phyloP scores from a whole-genome alignment of 2,797 vertebrate genomes.

The Columba guinea region DNA sequence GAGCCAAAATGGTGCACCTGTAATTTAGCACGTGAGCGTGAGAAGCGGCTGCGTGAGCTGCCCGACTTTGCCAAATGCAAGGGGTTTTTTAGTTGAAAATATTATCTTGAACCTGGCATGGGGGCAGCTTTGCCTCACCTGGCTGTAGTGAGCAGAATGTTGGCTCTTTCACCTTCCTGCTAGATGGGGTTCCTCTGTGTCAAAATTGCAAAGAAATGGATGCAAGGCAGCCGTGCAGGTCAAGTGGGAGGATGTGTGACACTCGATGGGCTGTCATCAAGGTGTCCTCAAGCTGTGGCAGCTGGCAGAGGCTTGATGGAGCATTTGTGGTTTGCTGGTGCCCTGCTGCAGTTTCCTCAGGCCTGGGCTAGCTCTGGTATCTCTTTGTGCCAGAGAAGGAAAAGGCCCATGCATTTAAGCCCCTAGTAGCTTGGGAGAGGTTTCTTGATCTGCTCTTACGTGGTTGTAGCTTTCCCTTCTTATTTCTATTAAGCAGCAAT shows the following conservation, averaged over 20 bases:
- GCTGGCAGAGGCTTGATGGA: not conserved
- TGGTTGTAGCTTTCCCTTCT: not conserved
- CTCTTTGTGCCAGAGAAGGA: not conserved
- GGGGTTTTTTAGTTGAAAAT: fast-evolving
- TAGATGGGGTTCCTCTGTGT: not conserved
- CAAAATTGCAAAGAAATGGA: not conserved
- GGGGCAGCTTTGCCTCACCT: not conserved
- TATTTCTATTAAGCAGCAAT: conserved; percentile 11
- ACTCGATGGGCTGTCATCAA: not conserved
- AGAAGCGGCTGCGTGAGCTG: not conserved
- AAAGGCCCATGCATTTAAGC: not conserved
- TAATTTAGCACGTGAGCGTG: fast-evolving
- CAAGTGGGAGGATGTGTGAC: not conserved
- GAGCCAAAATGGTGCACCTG: not conserved
- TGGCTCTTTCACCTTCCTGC: not conserved
- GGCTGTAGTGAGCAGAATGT: fast-evolving
- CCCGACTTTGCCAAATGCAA: not conserved
- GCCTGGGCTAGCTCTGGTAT: not conserved
- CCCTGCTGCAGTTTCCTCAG: not conserved
- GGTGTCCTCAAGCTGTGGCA: not conserved
- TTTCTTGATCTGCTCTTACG: not conserved
- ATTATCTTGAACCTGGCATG: not conserved
- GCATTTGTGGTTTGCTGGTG: not conserved
- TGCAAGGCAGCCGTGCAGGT: not conserved
- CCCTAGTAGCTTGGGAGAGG: not conserved